Base-by-base conservation (phyloP, 2,113 vertebrate species). In the Typhlomys cinereus region DNA sequence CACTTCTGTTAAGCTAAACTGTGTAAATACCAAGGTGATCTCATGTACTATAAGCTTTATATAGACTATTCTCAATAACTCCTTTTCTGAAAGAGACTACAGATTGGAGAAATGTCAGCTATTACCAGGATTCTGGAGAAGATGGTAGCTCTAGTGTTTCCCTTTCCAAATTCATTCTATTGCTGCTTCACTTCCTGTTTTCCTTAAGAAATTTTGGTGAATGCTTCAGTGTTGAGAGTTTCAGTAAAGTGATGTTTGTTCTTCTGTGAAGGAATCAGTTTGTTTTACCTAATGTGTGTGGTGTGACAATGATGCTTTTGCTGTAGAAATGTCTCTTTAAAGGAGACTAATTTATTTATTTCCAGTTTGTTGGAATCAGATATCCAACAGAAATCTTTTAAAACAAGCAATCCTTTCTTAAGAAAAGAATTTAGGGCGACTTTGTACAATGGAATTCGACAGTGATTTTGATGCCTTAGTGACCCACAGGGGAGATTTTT, bases 251-350 rank as follows among this genome's bases (percentile, higher is more conserved):
- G 76, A 36, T 73, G 73, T 41, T 91, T 39, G 34, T 15, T 84
- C 85, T 95, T 75, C 85, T 93, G 88, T 71, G 78, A 89, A 95
- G 89, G 15, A 54, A 91, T 90, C 92, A 48, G 64, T 88, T 85
- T 93, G 52, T 92, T 85, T 89, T 84, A 88, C 89, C 69, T 87
- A 79, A n/a, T n/a, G n/a, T n/a, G 75, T 93, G 71, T 95, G 96
- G 90, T 66, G 74, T 82, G 78, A 70, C 13, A 69, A 18, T 52
- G 17, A 59, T 79, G 78, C 11, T 91, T 87, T 66, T 81, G 0
- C n/a, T 18, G 44, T 66, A 91, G 85, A 67, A 34, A 85, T 76
- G 12, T 62, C 57, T 91, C 59, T 94, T 78, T 93, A 81, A 92
- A 80, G 78, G 64, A 89, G 25, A 57, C n/a, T n/a, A n/a, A n/a